Evolutionary conservation across 2,113 vertebrate species (phyloP), one percentile per base, ranked within the genome.

Genomic region (Monopterus albus): DNA sequence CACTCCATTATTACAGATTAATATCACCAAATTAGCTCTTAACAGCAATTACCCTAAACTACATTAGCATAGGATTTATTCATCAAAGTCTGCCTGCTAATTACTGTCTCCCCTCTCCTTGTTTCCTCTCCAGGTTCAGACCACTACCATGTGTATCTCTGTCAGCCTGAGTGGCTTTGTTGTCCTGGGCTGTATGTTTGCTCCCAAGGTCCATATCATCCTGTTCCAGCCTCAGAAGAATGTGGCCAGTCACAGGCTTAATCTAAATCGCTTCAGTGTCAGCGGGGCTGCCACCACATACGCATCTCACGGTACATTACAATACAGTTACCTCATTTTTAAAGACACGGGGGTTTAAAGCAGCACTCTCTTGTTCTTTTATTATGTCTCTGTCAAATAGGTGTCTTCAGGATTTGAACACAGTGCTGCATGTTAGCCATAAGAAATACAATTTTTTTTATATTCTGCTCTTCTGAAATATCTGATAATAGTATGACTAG

Each of bases 161-260:
- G 97, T 99, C 66, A 99, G 98, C 72, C 93, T 99, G 75, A 99
- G 98, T 2, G 98, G 98, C 43, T 99, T 99, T 0, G 98, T 99
- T 85, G 98, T 99, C 53, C 87, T 99, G 84, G 98, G 98, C 65
- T 99, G 98, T 67, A 91, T 99, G 93, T 99, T 99, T 65, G 97
- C 97, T 0, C 98, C 98, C 52, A 99, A 99, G 84, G 97, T 99
- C 66, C 97, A 99, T 82, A 98, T 99, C 68, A 96, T 99, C 90
- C 93, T 98, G 87, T 99, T 99, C 84, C 98, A 99, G 86, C 98
- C 98, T 28, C 97, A 99, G 93, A 99, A 99, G 93, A 99, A 99
- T 0, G 97, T 99, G 85, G 93, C 96, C 82, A 99, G 95, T 21
- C 98, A 98, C 91, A 93, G 97, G 50, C 95, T 98, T 29, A 97